These are phyloP conservation scores for Pseudorectes ferrugineus DNA, from an alignment of 2,113 vertebrate species.

Conservation along the genomic window DNA sequence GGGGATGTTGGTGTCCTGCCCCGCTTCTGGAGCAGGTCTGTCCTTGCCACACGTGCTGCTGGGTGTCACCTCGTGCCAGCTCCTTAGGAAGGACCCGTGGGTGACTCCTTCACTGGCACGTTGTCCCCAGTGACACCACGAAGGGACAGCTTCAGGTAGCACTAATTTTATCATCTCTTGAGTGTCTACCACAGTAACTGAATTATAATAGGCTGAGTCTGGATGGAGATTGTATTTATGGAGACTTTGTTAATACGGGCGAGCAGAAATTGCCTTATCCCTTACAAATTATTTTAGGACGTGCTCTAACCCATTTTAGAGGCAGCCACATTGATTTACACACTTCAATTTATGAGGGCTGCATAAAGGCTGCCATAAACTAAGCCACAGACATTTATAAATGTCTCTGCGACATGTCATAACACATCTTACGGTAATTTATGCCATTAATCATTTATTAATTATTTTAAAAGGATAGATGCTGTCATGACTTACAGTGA, in stretches of 20 bases:
- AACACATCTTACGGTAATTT: slow-evolving; percentile 58
- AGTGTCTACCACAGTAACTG: background rate
- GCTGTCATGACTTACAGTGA: background rate
- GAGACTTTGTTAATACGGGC: slow-evolving; percentile 56
- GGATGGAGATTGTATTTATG: slow-evolving; percentile 7
- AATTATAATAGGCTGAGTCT: background rate
- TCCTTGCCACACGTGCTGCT: accelerated
- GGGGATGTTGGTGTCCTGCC: background rate
- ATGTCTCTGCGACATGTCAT: slow-evolving; percentile 63
- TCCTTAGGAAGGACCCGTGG: accelerated
- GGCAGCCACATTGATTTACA: slow-evolving; percentile 62
- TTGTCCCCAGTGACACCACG: accelerated
- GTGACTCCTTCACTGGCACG: accelerated
- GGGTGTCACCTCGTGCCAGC: background rate
- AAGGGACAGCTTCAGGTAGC: background rate
- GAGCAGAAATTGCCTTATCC: slow-evolving; percentile 22
- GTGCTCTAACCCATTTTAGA: background rate
- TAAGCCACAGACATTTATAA: slow-evolving; percentile 49
- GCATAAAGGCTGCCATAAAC: slow-evolving; percentile 53
- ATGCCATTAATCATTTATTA: slow-evolving; percentile 48
- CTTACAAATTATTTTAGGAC: slow-evolving; percentile 41
- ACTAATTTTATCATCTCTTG: background rate
- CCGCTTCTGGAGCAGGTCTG: accelerated
- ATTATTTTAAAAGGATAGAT: slow-evolving; percentile 22
- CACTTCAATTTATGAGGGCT: slow-evolving; percentile 44